These are phyloP conservation scores for Drosophila pseudoobscura DNA, from an alignment of 1,140 invertebrate species.

Conservation along the genomic window DNA sequence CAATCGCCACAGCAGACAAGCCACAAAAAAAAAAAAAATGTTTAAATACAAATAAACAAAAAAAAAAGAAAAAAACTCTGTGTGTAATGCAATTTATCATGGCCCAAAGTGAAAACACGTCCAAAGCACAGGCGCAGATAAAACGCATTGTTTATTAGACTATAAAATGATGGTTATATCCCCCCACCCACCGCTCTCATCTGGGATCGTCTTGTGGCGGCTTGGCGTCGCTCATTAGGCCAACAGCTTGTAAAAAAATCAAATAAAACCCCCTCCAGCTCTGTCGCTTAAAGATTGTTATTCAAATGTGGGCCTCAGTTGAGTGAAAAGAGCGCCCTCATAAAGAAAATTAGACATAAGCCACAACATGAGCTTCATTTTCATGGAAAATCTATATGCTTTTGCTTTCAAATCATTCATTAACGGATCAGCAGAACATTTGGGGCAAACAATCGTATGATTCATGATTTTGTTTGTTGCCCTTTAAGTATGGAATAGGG, in stretches of 20 bases:
- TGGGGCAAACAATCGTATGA: slow-evolving; percentile 3
- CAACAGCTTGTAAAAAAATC: slow-evolving; percentile 56
- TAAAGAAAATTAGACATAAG: slow-evolving; percentile 54
- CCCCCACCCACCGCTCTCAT: background rate
- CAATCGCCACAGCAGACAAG: slow-evolving; percentile 54
- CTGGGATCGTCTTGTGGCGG: too few species aligned
- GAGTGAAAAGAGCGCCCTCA: slow-evolving; percentile 39
- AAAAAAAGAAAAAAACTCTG: slow-evolving; percentile 18
- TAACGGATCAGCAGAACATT: slow-evolving; percentile 43
- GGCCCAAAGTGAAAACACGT: slow-evolving; percentile 70
- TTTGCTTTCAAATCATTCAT: slow-evolving; percentile 20
- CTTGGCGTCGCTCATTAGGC: slow-evolving; percentile 58
- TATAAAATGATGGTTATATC: slow-evolving; percentile 58
- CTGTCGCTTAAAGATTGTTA: slow-evolving; percentile 53
- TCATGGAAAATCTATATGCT: background rate
- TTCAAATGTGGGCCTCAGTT: slow-evolving; percentile 48
- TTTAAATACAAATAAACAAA: slow-evolving; percentile 28
- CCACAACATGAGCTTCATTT: slow-evolving; percentile 37
- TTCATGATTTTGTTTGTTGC: background rate
- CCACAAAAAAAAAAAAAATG: slow-evolving; percentile 29
- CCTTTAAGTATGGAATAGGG: too few species aligned
- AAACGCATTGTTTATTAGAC: slow-evolving; percentile 71
- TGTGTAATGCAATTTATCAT: slow-evolving; percentile 72
- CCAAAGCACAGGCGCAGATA: slow-evolving; percentile 33
- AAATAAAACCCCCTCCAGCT: slow-evolving; percentile 24